Conservation (phyloP, 1,140 invertebrate genomes). For the Drosophila kanapiae region DNA sequence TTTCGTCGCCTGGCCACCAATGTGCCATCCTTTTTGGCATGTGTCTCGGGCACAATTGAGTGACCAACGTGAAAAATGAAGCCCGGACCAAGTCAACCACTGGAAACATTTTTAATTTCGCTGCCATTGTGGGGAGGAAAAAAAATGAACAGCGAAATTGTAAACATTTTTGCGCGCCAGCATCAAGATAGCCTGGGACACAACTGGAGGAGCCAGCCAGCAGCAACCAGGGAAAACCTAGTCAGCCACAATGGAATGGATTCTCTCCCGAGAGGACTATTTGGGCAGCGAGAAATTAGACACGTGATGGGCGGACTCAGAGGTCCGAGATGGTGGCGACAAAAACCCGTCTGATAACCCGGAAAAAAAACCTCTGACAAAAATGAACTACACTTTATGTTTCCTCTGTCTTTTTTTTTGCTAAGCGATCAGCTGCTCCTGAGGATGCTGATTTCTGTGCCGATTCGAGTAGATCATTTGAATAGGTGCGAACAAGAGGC, state of each 20-base stretch:
- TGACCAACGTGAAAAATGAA: constrained; percentile 82
- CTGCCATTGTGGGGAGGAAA: constrained; percentile 59
- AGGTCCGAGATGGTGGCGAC: constrained; percentile 65
- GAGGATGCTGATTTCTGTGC: constrained; percentile 24
- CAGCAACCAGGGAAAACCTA: constrained; percentile 20
- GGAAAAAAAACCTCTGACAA: constrained; percentile 28
- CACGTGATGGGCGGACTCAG: constrained; percentile 64
- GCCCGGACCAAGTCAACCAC: constrained; percentile 46
- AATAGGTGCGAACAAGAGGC: constrained; percentile 75
- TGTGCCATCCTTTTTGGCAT: constrained; percentile 71
- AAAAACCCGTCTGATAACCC: constrained; percentile 68
- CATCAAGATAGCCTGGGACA: constrained; percentile 69
- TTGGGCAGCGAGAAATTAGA: constrained; percentile 80
- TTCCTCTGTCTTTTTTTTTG: constrained; percentile 15
- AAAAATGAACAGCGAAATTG: constrained; percentile 73
- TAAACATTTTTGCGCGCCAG: constrained; percentile 81
- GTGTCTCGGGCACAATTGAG: constrained; percentile 76
- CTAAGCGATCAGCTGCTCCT: constrained; percentile 62
- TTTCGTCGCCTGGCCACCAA: constrained; percentile 34
- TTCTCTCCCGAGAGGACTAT: constrained; percentile 61
- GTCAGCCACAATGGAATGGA: constrained; percentile 59
- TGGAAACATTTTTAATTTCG: constrained; percentile 75
- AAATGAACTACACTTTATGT: constrained; percentile 51
- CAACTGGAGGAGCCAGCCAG: constrained; percentile 23
- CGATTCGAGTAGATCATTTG: constrained; percentile 56